A percentile compares a stretch with the other conserved stretches of the same genome.
phyloP scores from a whole-genome alignment of 2,797 vertebrate species.

The Mormyrus proboscirostris region DNA sequence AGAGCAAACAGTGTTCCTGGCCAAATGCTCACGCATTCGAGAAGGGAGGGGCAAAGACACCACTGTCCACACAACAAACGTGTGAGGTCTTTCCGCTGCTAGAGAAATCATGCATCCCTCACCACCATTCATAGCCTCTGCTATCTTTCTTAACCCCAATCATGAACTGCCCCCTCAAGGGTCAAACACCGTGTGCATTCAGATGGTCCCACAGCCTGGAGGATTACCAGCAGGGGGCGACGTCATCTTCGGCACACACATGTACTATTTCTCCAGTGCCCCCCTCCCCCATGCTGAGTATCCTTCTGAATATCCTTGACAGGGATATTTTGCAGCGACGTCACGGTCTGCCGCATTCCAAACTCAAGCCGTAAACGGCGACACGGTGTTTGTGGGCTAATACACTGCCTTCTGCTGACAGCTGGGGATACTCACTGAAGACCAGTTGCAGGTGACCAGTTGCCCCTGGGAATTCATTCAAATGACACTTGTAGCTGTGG shows the following conservation, averaged over 20 bases:
- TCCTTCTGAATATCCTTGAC: not conserved
- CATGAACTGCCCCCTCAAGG: not conserved
- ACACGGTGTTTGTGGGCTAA: constrained; percentile 4
- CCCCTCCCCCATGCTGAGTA: not conserved
- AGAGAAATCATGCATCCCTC: not conserved
- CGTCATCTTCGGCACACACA: not conserved
- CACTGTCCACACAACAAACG: not conserved
- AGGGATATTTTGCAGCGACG: not conserved
- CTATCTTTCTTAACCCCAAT: not conserved
- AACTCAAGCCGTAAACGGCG: not conserved
- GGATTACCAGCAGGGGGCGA: not conserved
- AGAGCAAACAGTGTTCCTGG: constrained; percentile 2
- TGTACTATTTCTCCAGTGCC: not conserved
- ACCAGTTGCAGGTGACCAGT: not conserved
- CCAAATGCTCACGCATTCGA: not conserved
- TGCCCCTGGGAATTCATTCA: not conserved
- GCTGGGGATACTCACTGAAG: not conserved
- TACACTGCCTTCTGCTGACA: constrained; percentile 8
- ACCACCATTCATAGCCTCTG: not conserved
- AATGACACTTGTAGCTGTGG: not conserved
- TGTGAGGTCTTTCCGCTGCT: not conserved
- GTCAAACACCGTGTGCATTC: not conserved
- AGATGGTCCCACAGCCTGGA: not conserved
- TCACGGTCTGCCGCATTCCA: not conserved
- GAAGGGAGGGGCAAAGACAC: not conserved